These are phyloP conservation scores for Eupristina koningsbergeri DNA, from an alignment of 1,140 invertebrate genomes.

Conservation along the genomic window DNA sequence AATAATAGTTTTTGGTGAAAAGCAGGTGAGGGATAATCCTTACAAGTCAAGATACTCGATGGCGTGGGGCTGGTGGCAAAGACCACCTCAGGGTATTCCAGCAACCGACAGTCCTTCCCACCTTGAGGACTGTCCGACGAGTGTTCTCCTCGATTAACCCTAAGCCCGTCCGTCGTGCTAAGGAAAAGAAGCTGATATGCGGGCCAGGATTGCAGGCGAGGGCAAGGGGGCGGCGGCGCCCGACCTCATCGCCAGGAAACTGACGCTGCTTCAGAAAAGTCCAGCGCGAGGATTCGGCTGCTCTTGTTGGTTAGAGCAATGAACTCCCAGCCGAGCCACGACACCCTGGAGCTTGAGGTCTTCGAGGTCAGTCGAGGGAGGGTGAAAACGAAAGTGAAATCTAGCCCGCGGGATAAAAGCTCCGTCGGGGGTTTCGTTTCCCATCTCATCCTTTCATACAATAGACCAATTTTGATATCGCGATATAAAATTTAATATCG, in stretches of 20 bases:
- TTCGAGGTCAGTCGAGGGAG: conserved; percentile 67
- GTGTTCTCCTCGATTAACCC: neutral
- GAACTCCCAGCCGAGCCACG: conserved; percentile 53
- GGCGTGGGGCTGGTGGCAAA: neutral
- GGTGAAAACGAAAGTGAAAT: neutral
- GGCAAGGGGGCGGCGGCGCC: conserved; percentile 21
- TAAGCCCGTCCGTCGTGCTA: neutral
- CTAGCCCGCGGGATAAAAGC: neutral
- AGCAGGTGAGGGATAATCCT: neutral
- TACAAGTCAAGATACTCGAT: neutral
- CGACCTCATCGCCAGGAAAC: conserved; percentile 6
- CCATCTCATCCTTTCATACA: too few relatives aligned
- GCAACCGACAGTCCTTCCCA: neutral
- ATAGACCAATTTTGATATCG: too few relatives aligned
- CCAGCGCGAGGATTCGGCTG: conserved; percentile 7
- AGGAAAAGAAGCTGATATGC: conserved; percentile 33
- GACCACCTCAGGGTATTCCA: neutral
- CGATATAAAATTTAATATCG: too few relatives aligned
- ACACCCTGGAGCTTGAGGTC: conserved; percentile 72
- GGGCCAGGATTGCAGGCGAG: conserved; percentile 21
- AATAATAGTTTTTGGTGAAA: neutral
- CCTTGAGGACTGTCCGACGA: neutral
- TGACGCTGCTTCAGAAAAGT: neutral
- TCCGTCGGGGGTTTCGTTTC: too few relatives aligned
- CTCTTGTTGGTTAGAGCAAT: conserved; percentile 50